These are phyloP conservation scores for Acrobasis repandana DNA, from an alignment of 2,888 invertebrate genomes.

Conservation along the genomic window DNA sequence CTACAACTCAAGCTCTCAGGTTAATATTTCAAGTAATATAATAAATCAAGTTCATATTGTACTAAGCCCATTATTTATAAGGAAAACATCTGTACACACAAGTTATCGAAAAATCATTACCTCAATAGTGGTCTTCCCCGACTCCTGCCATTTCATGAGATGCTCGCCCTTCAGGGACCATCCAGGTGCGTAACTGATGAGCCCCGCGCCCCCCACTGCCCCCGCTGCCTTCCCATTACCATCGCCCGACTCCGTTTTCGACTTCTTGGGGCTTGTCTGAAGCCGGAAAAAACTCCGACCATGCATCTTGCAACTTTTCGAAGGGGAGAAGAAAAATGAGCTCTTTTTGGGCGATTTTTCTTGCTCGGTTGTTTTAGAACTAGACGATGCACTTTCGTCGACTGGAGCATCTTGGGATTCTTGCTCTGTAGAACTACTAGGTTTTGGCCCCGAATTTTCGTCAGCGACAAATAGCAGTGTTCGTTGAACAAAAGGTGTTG, in stretches of 20 bases:
- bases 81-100: neutral
- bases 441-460: constrained; percentile 71
- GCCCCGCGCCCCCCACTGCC: constrained; percentile 62
- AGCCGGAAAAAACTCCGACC: constrained; percentile 79
- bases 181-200: constrained; percentile 84
- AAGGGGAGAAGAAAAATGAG: constrained; percentile 80
- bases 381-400: constrained; percentile 53
- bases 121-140: constrained; percentile 83
- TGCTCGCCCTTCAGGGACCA: constrained; percentile 85
- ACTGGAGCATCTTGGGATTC: constrained; percentile 49
- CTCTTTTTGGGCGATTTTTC: constrained; percentile 78
- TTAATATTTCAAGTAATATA: too few relatives aligned
- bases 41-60: too few relatives aligned
- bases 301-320: constrained; percentile 78
- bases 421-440: constrained; percentile 48
- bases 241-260: constrained; percentile 62
- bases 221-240: constrained; percentile 46
- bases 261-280: constrained; percentile 78
- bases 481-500: constrained; percentile 78
- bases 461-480: constrained; percentile 76
- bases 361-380: constrained; percentile 64
- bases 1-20: too few relatives aligned
- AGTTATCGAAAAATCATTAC: constrained; percentile 46
- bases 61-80: neutral
- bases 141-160: constrained; percentile 84